Evolutionary conservation across 2,888 invertebrate species (phyloP).

Genomic region (Troides oblongomaculatus): DNA sequence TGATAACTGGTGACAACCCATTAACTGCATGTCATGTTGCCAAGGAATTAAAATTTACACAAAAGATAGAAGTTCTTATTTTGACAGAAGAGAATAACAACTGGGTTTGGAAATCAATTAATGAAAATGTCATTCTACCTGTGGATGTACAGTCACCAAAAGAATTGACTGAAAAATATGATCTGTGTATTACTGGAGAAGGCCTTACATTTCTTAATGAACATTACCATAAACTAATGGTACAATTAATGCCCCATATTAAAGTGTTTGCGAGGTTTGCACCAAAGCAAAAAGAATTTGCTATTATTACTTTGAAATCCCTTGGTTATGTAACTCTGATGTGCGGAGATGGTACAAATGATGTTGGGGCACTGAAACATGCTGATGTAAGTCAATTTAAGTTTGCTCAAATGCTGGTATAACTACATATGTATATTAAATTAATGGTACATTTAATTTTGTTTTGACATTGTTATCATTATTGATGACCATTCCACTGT

Average conservation of each 20-base stretch:
- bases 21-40: conserved; percentile 99
- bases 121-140: conserved; percentile 78
- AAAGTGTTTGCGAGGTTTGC: conserved; percentile 98
- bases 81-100: conserved; percentile 73
- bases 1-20: conserved; percentile 99
- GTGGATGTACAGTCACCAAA: conserved; percentile 72
- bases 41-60: conserved; percentile 93
- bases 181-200: conserved; percentile 97
- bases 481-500: too few species aligned
- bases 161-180: conserved; percentile 86
- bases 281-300: conserved; percentile 98
- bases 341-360: conserved; percentile 99
- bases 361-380: conserved; percentile 99
- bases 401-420: not conserved
- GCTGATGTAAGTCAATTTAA: conserved; percentile 90
- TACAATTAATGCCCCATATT: conserved; percentile 89
- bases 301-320: conserved; percentile 92
- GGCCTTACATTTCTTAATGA: conserved; percentile 86
- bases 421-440: too few species aligned
- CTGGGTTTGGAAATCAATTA: conserved; percentile 91
- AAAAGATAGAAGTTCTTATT: conserved; percentile 84
- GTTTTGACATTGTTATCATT: too few species aligned
- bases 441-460: too few species aligned
- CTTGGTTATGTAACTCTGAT: conserved; percentile 95
- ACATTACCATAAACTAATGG: conserved; percentile 81